Evolutionary conservation across 35 echinoderm and acorn worm species (phyloP), one percentile per base, ranked within the genome.

Genomic region (Apostichopus parvimensis): DNA sequence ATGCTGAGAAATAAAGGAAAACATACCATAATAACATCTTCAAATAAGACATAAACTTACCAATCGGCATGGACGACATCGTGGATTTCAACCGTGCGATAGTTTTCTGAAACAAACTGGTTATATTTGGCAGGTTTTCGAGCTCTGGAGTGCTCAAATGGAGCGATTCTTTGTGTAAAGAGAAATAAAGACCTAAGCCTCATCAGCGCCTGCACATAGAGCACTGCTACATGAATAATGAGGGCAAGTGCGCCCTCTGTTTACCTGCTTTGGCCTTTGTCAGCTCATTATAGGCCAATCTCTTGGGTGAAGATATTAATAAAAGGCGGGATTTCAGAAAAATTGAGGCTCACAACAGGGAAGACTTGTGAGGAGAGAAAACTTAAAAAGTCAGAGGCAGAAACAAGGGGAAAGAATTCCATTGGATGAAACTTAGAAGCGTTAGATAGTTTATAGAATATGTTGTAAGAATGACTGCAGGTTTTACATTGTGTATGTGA

Each of bases 151-250:
- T 56, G 55, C 54, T 79, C 71, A 91, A 91, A 91, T 79, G 89
- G 89, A 78, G 77, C 71, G 89, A 79, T 78, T 91, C 89, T 91
- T 91, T 91, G 89, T 91, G 89, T 91, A 91, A 91, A 91, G 89
- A 91, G 77, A 91, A 91, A 91, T 77, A 91, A 91, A 91, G 77
- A 91, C 76, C 89, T 91, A 91, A 91, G 21, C 76, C 89, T 78
- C 89, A 91, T 77, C 89, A 79, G 89, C 76, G 89, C 89, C 89
- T 78, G 77, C 77, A 91, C 76, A 91, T 55, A 91, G 89, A 91
- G 89, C 89, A 68, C 89, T 91, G 77, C 71, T 91, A 91, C 89
- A 91, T 91, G 89, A 91, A 91, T 91, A 91, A 91, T 91, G 89
- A 91, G 89, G 86, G 86, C 68, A 72, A 88, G 86, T 66, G 86